Evolutionary conservation across 2,888 invertebrate species (phyloP).

Genomic region (Lacanobia wlatinum): DNA sequence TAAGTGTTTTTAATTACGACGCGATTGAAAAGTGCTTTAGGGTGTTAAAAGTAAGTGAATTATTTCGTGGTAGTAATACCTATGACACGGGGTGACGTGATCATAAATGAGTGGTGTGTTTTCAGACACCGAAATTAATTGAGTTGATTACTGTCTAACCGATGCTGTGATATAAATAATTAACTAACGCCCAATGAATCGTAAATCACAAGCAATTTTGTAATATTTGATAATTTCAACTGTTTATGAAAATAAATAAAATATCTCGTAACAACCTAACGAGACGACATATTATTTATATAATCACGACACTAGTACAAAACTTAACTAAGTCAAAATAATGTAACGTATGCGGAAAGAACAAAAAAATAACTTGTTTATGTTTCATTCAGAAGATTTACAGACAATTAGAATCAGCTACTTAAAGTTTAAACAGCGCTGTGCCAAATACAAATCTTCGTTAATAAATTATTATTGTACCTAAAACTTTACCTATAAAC

Average conservation of each 20-base stretch:
- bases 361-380: too few relatives aligned
- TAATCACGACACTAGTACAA: too few relatives aligned
- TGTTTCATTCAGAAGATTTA: too few relatives aligned
- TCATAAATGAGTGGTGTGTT: background rate
- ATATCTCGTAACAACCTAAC: too few relatives aligned
- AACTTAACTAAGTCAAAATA: too few relatives aligned
- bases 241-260: too few relatives aligned
- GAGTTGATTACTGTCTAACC: background rate
- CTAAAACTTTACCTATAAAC: slow-evolving; percentile 2
- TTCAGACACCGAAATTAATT: background rate
- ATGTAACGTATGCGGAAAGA: too few relatives aligned
- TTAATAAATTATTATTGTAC: background rate
- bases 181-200: too few relatives aligned
- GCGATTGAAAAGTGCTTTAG: slow-evolving; percentile 53
- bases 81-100: slow-evolving; percentile 1
- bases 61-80: slow-evolving; percentile 5
- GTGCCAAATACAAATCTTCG: too few relatives aligned
- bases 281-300: too few relatives aligned
- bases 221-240: background rate
- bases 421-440: too few relatives aligned
- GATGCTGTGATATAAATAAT: background rate
- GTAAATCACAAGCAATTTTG: background rate
- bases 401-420: too few relatives aligned
- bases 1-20: slow-evolving; percentile 59
- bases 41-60: slow-evolving; percentile 31